Conservation (phyloP, 2,797 vertebrate species). For the Erpetoichthys calabaricus region DNA sequence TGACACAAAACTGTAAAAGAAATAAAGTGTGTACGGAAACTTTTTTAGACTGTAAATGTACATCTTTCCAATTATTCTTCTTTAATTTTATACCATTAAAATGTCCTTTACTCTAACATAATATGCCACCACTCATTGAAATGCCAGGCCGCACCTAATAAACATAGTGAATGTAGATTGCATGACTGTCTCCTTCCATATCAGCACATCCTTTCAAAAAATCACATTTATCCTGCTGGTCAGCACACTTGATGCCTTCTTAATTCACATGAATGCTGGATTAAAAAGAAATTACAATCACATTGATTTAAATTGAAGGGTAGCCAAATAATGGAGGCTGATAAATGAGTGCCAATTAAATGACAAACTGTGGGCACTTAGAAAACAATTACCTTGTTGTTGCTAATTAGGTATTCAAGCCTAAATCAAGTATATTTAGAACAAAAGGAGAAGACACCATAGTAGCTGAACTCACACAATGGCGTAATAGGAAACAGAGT, state of each 20-base stretch:
- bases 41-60: no score
- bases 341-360: conserved; percentile 60
- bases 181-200: no score
- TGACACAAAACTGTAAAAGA: no score
- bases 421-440: conserved; percentile 70
- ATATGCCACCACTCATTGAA: no score
- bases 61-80: no score
- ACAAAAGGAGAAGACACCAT: conserved; percentile 38
- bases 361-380: conserved; percentile 59
- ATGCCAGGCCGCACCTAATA: no score
- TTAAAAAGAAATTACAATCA: conserved; percentile 61
- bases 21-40: no score
- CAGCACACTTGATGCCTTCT: conserved; percentile 51
- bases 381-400: conserved; percentile 68
- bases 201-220: conserved; percentile 6
- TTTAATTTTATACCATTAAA: no score
- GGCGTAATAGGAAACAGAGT: conserved; percentile 37
- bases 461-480: conserved; percentile 39
- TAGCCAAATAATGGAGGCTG: conserved; percentile 53
- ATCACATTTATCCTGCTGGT: conserved; percentile 27
- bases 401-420: conserved; percentile 69
- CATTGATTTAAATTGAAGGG: conserved; percentile 56
- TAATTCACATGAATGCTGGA: conserved; percentile 50
- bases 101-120: no score
- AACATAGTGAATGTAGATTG: no score